phyloP scores from a whole-genome alignment of 2,888 invertebrate species.

The Strigamia crassipes region DNA sequence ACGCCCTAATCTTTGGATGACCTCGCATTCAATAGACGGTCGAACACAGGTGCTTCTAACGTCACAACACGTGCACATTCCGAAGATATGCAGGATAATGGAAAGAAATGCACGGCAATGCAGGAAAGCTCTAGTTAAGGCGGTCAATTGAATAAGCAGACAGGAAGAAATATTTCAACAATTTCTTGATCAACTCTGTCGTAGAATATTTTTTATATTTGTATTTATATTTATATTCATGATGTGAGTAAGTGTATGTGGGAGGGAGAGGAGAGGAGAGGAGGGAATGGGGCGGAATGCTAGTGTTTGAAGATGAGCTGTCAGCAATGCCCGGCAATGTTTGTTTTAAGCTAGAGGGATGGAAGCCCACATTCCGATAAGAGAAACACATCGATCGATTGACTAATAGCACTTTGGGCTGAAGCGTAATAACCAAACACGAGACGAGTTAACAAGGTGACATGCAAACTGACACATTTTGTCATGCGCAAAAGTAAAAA shows the following conservation, averaged over 20 bases:
- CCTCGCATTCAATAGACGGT: constrained; percentile 35
- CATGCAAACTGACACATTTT: constrained; percentile 3
- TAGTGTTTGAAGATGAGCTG: constrained; percentile 11
- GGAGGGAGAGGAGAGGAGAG: neutral
- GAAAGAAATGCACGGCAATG: constrained; percentile 10
- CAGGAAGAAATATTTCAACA: neutral
- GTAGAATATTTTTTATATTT: neutral
- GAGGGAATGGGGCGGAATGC: neutral
- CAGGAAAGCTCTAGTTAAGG: constrained; percentile 13
- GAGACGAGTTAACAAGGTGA: constrained; percentile 17
- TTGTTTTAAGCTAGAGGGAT: constrained; percentile 37
- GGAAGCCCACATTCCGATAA: constrained; percentile 36
- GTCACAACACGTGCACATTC: constrained; percentile 39
- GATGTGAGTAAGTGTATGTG: neutral
- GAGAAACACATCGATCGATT: constrained; percentile 39
- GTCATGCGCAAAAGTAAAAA: neutral
- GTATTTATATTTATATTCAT: constrained; percentile 7
- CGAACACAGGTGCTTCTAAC: neutral
- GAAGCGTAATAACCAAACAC: constrained; percentile 6
- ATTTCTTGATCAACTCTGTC: neutral
- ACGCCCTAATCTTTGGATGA: constrained; percentile 42
- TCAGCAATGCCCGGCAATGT: constrained; percentile 31
- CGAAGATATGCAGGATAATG: neutral
- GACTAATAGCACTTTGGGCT: constrained; percentile 33
- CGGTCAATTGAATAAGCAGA: constrained; percentile 8